A percentile compares a stretch with the other conserved stretches of the same genome.
phyloP scores from a whole-genome alignment of 2,113 vertebrate species.

The Perccottus glenii region DNA sequence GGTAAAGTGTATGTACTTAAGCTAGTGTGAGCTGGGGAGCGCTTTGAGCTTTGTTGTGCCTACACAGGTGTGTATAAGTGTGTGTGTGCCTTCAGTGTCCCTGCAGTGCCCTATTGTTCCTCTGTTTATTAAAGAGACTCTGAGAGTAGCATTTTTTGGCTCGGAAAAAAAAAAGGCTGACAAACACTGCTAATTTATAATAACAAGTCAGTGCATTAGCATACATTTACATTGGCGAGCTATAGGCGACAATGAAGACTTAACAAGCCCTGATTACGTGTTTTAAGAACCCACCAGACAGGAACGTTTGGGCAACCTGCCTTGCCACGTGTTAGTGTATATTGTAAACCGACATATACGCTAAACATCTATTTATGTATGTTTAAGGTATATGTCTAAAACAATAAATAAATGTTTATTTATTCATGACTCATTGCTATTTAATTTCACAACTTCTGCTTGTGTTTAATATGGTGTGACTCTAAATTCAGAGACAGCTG shows the following conservation, averaged over 20 bases:
- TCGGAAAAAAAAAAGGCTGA: slow-evolving; percentile 19
- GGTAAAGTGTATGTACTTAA: slow-evolving; percentile 7
- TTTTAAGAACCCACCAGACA: background rate
- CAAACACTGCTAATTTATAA: slow-evolving; percentile 29
- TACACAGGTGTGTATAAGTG: background rate
- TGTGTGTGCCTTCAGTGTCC: slow-evolving; percentile 5
- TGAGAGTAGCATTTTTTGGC: slow-evolving; percentile 8
- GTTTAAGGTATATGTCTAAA: too few relatives aligned
- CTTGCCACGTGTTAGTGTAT: too few relatives aligned
- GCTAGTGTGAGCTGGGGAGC: slow-evolving; percentile 3
- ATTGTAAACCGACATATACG: too few relatives aligned
- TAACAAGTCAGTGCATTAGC: background rate
- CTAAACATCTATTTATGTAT: too few relatives aligned
- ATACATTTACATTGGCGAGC: slow-evolving; percentile 4
- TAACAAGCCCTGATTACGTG: background rate
- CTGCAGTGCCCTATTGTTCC: slow-evolving; percentile 25
- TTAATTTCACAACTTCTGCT: too few relatives aligned
- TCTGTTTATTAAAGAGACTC: slow-evolving; percentile 11
- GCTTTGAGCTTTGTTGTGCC: background rate
- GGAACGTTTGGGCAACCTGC: background rate
- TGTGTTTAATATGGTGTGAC: too few relatives aligned
- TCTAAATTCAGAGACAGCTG: too few relatives aligned
- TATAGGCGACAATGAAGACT: slow-evolving; percentile 7
- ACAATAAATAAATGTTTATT: too few relatives aligned
- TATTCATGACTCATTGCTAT: too few relatives aligned